Evolutionary conservation across 2,113 vertebrate species (phyloP).

Genomic region (Natator depressus): DNA sequence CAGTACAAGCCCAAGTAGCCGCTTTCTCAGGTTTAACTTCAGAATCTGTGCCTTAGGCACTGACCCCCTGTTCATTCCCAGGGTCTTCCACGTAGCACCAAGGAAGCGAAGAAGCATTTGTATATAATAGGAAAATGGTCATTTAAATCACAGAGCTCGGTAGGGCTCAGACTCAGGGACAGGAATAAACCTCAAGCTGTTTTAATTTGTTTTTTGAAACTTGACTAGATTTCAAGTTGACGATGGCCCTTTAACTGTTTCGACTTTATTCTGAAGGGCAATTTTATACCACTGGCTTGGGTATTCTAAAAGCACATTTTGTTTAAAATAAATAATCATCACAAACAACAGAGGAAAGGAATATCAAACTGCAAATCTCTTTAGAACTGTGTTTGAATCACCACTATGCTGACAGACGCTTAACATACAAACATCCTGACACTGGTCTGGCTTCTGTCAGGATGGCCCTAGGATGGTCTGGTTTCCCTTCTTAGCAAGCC

Average conservation of each 20-base stretch:
- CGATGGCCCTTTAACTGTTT: not conserved
- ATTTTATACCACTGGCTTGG: not conserved
- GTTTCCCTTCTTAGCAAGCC: not conserved
- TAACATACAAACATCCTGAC: not conserved
- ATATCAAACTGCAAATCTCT: not conserved
- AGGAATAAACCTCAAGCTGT: not conserved
- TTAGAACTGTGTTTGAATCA: not conserved
- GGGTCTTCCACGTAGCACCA: not conserved
- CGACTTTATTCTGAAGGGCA: not conserved
- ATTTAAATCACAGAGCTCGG: not conserved
- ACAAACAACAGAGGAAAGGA: not conserved
- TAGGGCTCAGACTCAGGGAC: not conserved
- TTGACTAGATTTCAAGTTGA: not conserved
- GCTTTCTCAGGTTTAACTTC: not conserved
- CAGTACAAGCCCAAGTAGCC: not conserved
- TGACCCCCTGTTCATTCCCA: not conserved
- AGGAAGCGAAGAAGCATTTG: not conserved
- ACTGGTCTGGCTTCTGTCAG: not conserved
- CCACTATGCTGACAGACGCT: not conserved
- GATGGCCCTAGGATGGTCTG: not conserved
- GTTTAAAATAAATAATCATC: not conserved
- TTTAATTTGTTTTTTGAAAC: not conserved
- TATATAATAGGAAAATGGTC: not conserved
- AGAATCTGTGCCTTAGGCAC: not conserved
- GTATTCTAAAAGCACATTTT: not conserved